A percentile compares a stretch with the other conserved stretches of the same genome.
Conservation (phyloP, 2,113 vertebrate genomes). For the Scolopax mira region DNA sequence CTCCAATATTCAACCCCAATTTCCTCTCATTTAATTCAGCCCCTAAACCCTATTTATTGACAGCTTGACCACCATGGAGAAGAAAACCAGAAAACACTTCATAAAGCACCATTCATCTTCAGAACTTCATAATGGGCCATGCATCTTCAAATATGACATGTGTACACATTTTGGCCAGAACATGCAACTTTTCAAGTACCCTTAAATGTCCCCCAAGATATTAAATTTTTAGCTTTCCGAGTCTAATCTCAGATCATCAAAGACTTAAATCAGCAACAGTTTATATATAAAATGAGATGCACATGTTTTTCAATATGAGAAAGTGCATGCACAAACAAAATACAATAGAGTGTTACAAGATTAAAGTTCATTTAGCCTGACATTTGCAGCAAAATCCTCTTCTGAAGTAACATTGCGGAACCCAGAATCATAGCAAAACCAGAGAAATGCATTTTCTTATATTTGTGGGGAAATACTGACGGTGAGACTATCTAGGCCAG, state of each 20-base stretch:
- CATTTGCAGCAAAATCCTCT: slow-evolving; percentile 7
- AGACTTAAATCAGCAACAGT: slow-evolving; percentile 3
- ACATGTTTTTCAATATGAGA: background rate
- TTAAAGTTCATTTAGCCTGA: background rate
- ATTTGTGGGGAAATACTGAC: background rate
- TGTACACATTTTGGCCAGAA: background rate
- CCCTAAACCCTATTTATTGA: background rate
- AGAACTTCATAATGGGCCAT: background rate
- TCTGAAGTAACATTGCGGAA: background rate
- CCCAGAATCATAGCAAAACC: background rate
- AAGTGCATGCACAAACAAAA: background rate
- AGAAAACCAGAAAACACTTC: slow-evolving; percentile 18
- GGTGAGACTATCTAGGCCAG: background rate
- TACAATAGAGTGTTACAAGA: background rate
- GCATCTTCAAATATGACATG: background rate
- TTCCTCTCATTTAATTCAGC: background rate
- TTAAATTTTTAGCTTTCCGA: slow-evolving; percentile 2
- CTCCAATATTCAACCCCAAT: background rate
- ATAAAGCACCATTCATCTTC: background rate
- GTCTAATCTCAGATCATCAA: slow-evolving; percentile 17
- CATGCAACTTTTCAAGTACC: background rate
- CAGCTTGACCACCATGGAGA: background rate
- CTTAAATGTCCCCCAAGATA: background rate
- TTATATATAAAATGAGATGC: background rate
- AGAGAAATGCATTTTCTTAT: background rate